Percentiles rank a stretch among this genome's conserved stretches.
Conservation (phyloP, 1,140 invertebrate species). For the Drosophila triauraria region DNA sequence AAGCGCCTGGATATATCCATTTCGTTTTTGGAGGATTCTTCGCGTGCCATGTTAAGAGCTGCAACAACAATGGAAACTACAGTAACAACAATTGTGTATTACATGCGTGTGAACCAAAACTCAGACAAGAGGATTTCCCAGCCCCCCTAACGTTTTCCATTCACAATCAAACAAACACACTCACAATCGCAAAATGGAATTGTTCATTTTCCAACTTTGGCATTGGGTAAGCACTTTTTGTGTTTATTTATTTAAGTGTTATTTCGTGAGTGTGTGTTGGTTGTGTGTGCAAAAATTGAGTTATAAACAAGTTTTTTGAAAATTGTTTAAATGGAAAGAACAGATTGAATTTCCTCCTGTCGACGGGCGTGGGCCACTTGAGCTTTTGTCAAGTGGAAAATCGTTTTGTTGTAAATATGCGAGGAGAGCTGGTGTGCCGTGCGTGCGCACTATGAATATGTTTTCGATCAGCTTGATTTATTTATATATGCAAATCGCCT, state of each 20-base stretch:
- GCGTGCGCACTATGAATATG: constrained; percentile 70
- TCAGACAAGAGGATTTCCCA: constrained; percentile 49
- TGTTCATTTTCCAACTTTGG: constrained; percentile 65
- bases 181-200: constrained; percentile 64
- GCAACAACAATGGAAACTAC: constrained; percentile 69
- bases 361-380: constrained; percentile 66
- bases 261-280: constrained; percentile 46
- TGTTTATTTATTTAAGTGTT: constrained; percentile 84
- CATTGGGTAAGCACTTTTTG: constrained; percentile 63
- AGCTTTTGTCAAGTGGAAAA: constrained; percentile 82
- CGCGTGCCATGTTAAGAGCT: constrained; percentile 78
- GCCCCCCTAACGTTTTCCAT: constrained; percentile 22
- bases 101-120: constrained; percentile 76
- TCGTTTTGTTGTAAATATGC: constrained; percentile 70
- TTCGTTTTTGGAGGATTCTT: constrained; percentile 81
- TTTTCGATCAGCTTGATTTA: constrained; percentile 74
- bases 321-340: constrained; percentile 83
- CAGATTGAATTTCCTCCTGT: constrained; percentile 73
- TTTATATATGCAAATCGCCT: constrained; percentile 77
- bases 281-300: constrained; percentile 68
- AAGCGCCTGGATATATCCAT: constrained; percentile 72
- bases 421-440: constrained; percentile 24
- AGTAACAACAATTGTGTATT: constrained; percentile 59
- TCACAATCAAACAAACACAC: constrained; percentile 55
- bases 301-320: constrained; percentile 82